phyloP scores from a whole-genome alignment of 2,113 vertebrate species.

The Takifugu bimaculatus region DNA sequence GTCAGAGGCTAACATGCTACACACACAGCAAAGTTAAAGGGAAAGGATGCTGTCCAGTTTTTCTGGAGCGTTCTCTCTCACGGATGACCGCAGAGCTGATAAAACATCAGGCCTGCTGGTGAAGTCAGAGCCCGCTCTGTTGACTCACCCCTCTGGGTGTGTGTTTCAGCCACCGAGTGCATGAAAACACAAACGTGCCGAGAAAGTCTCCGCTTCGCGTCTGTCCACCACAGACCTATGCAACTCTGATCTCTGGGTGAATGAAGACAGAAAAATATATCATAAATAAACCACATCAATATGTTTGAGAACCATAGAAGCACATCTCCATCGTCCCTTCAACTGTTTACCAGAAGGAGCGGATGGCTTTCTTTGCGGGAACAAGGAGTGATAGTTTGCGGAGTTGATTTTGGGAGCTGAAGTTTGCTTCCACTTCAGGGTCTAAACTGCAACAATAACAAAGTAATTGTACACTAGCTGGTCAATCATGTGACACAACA shows the following conservation, averaged over 20 bases:
- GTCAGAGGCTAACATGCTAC: neutral
- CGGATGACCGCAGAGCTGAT: slow-evolving; percentile 47
- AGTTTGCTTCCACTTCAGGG: too few relatives aligned
- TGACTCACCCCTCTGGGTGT: slow-evolving; percentile 50
- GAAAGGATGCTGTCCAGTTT: slow-evolving; percentile 8
- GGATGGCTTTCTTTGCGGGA: too few relatives aligned
- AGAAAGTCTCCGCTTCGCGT: slow-evolving; percentile 28
- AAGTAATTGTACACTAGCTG: too few relatives aligned
- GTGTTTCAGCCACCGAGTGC: slow-evolving; percentile 32
- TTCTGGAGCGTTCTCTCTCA: slow-evolving; percentile 2
- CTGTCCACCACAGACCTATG: too few relatives aligned
- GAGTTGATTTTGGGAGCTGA: too few relatives aligned
- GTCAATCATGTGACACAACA: too few relatives aligned
- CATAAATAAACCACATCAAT: neutral
- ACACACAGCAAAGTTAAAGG: neutral
- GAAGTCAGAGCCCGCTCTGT: slow-evolving; percentile 43
- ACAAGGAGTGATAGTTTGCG: too few relatives aligned
- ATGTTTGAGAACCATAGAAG: neutral
- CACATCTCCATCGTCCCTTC: too few relatives aligned
- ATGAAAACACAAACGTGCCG: slow-evolving; percentile 31
- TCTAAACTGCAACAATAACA: too few relatives aligned
- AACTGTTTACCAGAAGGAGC: too few relatives aligned
- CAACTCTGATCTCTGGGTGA: too few relatives aligned
- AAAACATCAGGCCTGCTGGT: slow-evolving; percentile 47
- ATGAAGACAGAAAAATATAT: too few relatives aligned